These are phyloP conservation scores for Lamellibrachia columna DNA, from an alignment of 2,888 invertebrate genomes.

Conservation along the genomic window DNA sequence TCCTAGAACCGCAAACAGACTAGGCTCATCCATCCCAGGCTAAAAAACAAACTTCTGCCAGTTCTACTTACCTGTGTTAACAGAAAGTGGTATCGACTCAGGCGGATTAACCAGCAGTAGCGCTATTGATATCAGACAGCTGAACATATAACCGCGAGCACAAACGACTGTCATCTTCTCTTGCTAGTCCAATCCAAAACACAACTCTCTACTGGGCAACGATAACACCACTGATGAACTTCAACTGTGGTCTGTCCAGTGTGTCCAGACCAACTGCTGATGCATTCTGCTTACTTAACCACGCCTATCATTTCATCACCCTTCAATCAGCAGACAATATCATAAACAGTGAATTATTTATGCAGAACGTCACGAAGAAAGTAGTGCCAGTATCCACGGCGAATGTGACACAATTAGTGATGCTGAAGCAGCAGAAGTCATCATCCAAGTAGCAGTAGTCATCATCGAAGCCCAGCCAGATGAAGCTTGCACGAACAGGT, in stretches of 20 bases:
- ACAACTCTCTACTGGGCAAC: not conserved
- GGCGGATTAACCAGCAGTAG: conserved; percentile 10
- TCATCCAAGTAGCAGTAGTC: not conserved
- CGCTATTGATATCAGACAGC: not conserved
- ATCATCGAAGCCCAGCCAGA: not conserved
- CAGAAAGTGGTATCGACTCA: not conserved
- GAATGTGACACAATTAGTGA: not conserved
- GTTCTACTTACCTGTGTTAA: not conserved
- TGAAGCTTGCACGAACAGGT: not conserved
- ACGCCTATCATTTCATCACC: not conserved
- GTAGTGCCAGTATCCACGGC: not conserved
- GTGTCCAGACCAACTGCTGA: not conserved
- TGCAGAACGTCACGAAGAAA: not conserved
- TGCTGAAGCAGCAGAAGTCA: not conserved
- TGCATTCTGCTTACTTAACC: not conserved
- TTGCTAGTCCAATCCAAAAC: not conserved
- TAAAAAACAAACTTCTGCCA: not conserved
- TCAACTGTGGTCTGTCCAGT: not conserved
- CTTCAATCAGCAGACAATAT: not conserved
- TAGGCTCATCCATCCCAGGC: not conserved
- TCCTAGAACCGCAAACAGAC: not conserved
- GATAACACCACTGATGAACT: not conserved
- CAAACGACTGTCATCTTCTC: not conserved
- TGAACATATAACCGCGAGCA: not conserved
- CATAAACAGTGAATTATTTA: not conserved